Conservation (phyloP, 2,888 invertebrate species). For the Drymonia ruficornis region DNA sequence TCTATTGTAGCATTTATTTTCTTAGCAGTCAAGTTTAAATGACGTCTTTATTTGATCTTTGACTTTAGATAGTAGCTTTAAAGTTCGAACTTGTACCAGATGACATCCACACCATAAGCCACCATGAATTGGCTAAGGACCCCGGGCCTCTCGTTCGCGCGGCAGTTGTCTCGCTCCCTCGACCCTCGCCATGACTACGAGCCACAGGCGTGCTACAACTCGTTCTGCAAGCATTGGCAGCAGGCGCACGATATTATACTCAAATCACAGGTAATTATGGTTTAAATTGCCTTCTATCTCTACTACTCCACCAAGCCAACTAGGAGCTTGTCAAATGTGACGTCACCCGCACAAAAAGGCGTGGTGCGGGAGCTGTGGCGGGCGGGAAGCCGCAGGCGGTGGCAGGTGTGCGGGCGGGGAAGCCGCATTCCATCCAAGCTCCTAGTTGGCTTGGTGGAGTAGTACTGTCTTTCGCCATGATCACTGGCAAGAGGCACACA, state of each 20-base stretch:
- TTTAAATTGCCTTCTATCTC: slow-evolving; percentile 23
- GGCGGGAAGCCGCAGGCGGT: too few species aligned
- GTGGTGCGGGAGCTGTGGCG: too few species aligned
- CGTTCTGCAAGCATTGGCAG: slow-evolving; percentile 97
- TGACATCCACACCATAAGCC: slow-evolving; percentile 44
- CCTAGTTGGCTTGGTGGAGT: too few species aligned
- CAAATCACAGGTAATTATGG: slow-evolving; percentile 85
- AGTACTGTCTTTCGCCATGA: too few species aligned
- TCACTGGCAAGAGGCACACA: too few species aligned
- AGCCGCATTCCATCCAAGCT: too few species aligned
- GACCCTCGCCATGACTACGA: slow-evolving; percentile 91
- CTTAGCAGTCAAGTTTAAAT: too few species aligned
- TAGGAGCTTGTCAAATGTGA: too few species aligned
- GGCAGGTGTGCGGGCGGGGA: too few species aligned
- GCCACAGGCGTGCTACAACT: slow-evolving; percentile 95
- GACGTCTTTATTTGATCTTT: background rate
- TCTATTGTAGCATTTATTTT: too few species aligned
- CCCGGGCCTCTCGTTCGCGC: slow-evolving; percentile 85
- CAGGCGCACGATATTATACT: slow-evolving; percentile 94
- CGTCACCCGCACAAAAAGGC: too few species aligned
- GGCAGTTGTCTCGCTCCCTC: slow-evolving; percentile 85
- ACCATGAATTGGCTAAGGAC: slow-evolving; percentile 90
- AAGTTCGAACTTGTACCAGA: slow-evolving; percentile 38
- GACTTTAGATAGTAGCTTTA: background rate
- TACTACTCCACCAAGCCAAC: too few species aligned